phyloP scores from a whole-genome alignment of 2,113 vertebrate species.

The Podarcis raffonei region DNA sequence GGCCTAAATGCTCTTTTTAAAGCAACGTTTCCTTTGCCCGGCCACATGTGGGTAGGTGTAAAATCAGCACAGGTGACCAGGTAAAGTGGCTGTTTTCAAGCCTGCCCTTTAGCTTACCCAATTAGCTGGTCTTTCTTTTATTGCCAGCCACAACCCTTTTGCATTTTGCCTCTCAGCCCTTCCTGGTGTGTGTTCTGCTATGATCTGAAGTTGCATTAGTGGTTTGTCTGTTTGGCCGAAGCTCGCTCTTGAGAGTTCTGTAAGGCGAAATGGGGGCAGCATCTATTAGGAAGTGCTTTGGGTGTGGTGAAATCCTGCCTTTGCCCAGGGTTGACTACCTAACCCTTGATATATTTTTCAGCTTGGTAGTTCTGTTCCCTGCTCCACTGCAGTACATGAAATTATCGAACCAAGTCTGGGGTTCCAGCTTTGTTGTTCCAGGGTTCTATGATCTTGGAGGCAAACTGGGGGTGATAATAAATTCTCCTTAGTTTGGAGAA shows the following conservation, averaged over 20 bases:
- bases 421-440: neutral
- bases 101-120: neutral
- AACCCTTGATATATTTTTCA: neutral
- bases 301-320: no score
- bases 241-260: neutral
- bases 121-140: neutral
- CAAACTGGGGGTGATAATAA: conserved; percentile 7
- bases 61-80: neutral
- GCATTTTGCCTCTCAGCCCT: no score
- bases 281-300: conserved; percentile 18
- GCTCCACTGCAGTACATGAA: neutral
- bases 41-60: neutral
- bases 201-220: neutral
- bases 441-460: neutral
- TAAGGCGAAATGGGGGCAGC: neutral
- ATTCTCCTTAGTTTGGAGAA: neutral
- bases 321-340: neutral
- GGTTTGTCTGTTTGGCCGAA: neutral
- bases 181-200: neutral
- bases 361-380: neutral
- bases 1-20: neutral
- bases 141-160: neutral
- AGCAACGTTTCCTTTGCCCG: neutral
- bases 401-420: neutral
- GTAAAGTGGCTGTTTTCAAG: neutral